These are phyloP conservation scores for Patagioenas fasciata DNA, from an alignment of 2,113 vertebrate genomes.

Conservation along the genomic window DNA sequence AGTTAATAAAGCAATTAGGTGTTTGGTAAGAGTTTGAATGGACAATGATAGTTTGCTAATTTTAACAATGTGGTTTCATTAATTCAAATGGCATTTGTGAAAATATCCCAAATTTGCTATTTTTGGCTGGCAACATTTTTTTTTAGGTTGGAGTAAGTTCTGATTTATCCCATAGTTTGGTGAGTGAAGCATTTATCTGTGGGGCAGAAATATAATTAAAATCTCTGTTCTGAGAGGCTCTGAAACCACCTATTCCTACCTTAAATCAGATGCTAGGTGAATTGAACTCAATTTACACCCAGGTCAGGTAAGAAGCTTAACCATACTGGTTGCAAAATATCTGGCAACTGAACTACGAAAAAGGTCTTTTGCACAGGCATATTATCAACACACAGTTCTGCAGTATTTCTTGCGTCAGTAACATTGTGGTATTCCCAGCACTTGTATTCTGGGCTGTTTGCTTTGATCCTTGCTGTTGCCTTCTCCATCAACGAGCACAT, in stretches of 20 bases:
- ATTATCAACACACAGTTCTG: not conserved
- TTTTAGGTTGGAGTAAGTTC: not conserved
- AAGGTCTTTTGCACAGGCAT: not conserved
- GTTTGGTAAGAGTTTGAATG: not conserved
- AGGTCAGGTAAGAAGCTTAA: not conserved
- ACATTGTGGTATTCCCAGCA: not conserved
- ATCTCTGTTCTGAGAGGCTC: not conserved
- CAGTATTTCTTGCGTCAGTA: not conserved
- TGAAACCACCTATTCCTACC: not conserved
- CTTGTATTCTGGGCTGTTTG: not conserved
- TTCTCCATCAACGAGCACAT: not conserved
- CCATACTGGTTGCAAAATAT: not conserved
- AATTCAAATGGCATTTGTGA: not conserved
- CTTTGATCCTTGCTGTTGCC: not conserved
- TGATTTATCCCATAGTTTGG: not conserved
- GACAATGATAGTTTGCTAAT: not conserved
- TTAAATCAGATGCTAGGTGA: not conserved
- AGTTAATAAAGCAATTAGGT: not conserved
- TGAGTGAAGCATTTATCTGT: not conserved
- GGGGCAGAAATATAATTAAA: not conserved
- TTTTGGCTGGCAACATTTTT: not conserved
- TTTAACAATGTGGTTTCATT: not conserved
- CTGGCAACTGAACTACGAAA: not conserved
- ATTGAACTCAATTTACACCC: not conserved
- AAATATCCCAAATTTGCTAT: not conserved